Evolutionary conservation across 64 coral and sea anemone genomes (phyloP).

Genomic region (Montipora efflorescens): DNA sequence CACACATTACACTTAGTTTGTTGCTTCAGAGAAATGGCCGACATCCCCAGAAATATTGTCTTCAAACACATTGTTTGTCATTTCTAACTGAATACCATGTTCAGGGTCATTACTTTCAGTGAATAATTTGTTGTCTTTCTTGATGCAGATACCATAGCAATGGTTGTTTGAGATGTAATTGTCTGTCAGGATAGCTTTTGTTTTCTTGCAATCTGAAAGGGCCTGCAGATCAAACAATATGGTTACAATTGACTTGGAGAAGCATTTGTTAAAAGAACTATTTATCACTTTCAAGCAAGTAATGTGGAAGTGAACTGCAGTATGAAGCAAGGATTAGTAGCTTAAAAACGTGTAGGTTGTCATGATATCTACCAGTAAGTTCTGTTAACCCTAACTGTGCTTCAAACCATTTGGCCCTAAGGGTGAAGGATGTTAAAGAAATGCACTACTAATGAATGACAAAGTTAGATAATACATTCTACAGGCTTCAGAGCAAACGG

Average conservation of each 20-base stretch:
- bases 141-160: conserved; percentile 86
- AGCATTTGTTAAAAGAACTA: not conserved
- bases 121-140: conserved; percentile 56
- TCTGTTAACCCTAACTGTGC: not conserved
- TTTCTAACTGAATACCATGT: conserved; percentile 61
- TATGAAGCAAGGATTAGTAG: not conserved
- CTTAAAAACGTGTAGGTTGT: not conserved
- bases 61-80: conserved; percentile 85
- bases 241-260: not conserved
- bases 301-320: not conserved
- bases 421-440: no score
- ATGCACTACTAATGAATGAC: no score
- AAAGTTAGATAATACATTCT: no score
- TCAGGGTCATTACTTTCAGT: conserved; percentile 35
- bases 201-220: conserved; percentile 40
- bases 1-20: not conserved
- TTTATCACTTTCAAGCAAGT: not conserved
- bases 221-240: conserved; percentile 40
- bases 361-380: not conserved
- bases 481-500: no score
- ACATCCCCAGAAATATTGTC: conserved; percentile 69
- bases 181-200: conserved; percentile 68
- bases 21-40: conserved; percentile 10
- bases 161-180: conserved; percentile 84
- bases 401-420: no score